Evolutionary conservation across 2,113 vertebrate genomes (phyloP), one percentile per base, ranked within the genome.

Genomic region (Murina feae): DNA sequence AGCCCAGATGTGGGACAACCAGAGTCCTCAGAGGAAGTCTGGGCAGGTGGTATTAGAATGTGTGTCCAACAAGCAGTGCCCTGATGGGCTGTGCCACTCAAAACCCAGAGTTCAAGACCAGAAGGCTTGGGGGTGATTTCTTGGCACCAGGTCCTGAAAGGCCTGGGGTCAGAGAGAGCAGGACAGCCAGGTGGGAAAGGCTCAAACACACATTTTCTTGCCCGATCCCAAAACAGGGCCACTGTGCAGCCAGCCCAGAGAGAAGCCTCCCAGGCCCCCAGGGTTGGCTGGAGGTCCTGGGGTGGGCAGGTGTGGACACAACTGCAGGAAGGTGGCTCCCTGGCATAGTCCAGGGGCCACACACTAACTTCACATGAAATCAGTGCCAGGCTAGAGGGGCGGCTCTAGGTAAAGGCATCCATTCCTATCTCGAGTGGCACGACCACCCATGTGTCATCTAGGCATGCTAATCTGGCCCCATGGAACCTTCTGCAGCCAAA

Each of bases 341-440:
- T 25, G 68, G 47, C 1, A 4, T 7, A 5, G 9, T 44, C 76
- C 18, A 55, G 32, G 23, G 25, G 44, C 32, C 42, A 28, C 42
- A 35, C 23, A 16, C 23, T 6, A 13, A 69, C 0, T 35, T 35
- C 69, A n/a, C 0, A 0, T 10, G 9, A 16, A 8, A 9, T 44
- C 58, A n/a, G 47, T 0, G 42, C 8, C 16, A 30, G 44, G n/a
- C 49, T 20, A n/a, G 39, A 83, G n/a, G 42, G 55, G 28, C 0
- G 4, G 20, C 87, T 88, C 71, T 83, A 6, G 14, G 51, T 28
- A 28, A n/a, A 83, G 66, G 39, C 37, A 47, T 0, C 2, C 10
- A 74, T 28, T 13, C 28, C 14, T 55, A 23, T 23, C 42, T 55
- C 9, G 16, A 53, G 58, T 12, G 65, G 69, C 20, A 16, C 25